phyloP scores from a whole-genome alignment of 1,140 invertebrate species.

The Scaptomyza hsui region DNA sequence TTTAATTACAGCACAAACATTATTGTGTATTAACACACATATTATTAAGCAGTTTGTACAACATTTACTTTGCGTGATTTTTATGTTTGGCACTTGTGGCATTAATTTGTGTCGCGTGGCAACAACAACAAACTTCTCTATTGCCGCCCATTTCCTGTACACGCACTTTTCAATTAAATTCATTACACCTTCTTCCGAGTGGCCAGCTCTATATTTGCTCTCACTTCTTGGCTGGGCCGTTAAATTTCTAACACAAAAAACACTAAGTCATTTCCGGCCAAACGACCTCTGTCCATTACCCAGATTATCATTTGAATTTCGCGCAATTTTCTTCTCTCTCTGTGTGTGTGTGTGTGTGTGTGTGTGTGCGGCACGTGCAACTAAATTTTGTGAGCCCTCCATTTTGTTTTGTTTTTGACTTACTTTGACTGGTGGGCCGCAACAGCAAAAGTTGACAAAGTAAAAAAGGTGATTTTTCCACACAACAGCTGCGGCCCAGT shows the following conservation, averaged over 20 bases:
- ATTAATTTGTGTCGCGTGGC: conserved; percentile 58
- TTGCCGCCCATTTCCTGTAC: conserved; percentile 53
- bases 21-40: no score
- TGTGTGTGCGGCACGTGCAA: conserved; percentile 20
- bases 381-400: conserved; percentile 8
- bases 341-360: conserved; percentile 28
- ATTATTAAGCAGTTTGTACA: no score
- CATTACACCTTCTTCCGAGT: conserved; percentile 70
- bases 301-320: conserved; percentile 77
- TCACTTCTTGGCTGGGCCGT: conserved; percentile 28
- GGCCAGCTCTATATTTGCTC: no score
- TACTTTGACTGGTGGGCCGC: conserved; percentile 35
- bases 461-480: conserved; percentile 35
- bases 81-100: no score
- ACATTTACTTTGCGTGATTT: conserved; percentile 41
- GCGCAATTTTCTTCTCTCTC: neutral
- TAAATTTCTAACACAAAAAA: conserved; percentile 63
- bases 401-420: conserved; percentile 6
- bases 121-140: conserved; percentile 18
- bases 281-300: conserved; percentile 67
- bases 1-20: no score
- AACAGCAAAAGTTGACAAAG: conserved; percentile 53
- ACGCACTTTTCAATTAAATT: conserved; percentile 78
- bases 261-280: conserved; percentile 77
- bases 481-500: conserved; percentile 54